Conservation (phyloP, 2,888 invertebrate genomes). For the Eurois occulta region DNA sequence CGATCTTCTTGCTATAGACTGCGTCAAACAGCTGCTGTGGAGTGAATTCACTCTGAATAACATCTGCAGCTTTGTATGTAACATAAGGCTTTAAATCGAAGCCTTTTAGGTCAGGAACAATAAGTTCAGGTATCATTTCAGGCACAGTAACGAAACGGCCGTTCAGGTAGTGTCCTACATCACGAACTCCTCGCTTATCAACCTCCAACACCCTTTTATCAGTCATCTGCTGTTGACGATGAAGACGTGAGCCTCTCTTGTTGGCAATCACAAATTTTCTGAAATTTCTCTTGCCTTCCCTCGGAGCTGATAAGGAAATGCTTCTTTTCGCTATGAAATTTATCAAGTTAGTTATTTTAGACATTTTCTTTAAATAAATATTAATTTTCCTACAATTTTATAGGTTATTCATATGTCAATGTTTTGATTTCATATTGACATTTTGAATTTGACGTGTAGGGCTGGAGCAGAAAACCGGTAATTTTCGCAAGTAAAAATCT, state of each 20-base stretch:
- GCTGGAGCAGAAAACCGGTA: slow-evolving; percentile 21
- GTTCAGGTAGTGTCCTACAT: slow-evolving; percentile 90
- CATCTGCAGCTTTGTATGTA: slow-evolving; percentile 94
- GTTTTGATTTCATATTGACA: slow-evolving; percentile 7
- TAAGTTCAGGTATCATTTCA: slow-evolving; percentile 97
- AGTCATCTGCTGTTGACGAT: slow-evolving; percentile 91
- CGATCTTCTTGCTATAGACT: slow-evolving; percentile 95
- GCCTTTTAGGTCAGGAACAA: slow-evolving; percentile 96
- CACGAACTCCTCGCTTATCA: slow-evolving; percentile 93
- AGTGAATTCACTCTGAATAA: slow-evolving; percentile 95
- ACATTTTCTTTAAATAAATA: slow-evolving; percentile 75
- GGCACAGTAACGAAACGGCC: slow-evolving; percentile 92
- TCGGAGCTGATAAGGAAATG: slow-evolving; percentile 81
- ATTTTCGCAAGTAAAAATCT: not conserved
- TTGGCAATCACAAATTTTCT: slow-evolving; percentile 94
- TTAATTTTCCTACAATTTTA: slow-evolving; percentile 26
- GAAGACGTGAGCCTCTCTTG: slow-evolving; percentile 93
- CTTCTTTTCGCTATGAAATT: slow-evolving; percentile 81
- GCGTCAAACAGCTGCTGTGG: slow-evolving; percentile 95
- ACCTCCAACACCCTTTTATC: slow-evolving; percentile 92
- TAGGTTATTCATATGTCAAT: slow-evolving; percentile 67
- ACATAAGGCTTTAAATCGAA: slow-evolving; percentile 98
- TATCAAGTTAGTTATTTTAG: slow-evolving; percentile 78
- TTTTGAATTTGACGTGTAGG: not conserved
- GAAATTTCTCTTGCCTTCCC: slow-evolving; percentile 95